phyloP scores from a whole-genome alignment of 2,888 invertebrate genomes.

The Stratiomys singularior region DNA sequence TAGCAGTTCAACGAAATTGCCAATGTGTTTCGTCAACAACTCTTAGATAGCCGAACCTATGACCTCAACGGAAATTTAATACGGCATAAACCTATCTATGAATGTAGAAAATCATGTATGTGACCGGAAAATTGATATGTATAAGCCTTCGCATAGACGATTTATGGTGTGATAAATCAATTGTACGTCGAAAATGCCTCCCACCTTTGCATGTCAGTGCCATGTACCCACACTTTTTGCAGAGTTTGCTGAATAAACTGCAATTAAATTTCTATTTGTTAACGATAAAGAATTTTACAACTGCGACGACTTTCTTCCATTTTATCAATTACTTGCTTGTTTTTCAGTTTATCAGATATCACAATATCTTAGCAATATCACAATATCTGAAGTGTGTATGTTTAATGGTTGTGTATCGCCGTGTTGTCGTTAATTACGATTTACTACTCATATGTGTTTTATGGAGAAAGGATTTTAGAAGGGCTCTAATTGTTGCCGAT shows the following conservation, averaged over 20 bases:
- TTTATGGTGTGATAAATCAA: conserved; percentile 14
- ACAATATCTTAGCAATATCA: not conserved
- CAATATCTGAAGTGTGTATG: not conserved
- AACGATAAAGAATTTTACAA: conserved; percentile 39
- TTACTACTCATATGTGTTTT: conserved; percentile 18
- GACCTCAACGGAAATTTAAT: not conserved
- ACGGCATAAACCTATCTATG: not conserved
- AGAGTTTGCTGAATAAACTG: not conserved
- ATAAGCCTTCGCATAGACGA: not conserved
- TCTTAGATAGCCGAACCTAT: not conserved
- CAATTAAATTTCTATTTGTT: conserved; percentile 39
- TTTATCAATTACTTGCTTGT: conserved; percentile 21
- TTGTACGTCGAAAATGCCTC: conserved; percentile 1
- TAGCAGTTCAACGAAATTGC: too few species aligned
- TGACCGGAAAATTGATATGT: not conserved
- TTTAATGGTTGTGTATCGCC: conserved; percentile 20
- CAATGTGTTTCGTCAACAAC: too few species aligned
- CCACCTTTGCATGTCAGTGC: not conserved
- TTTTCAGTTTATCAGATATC: conserved; percentile 29
- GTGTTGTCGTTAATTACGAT: conserved; percentile 41
- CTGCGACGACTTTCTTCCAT: conserved; percentile 33
- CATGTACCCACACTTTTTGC: conserved; percentile 19
- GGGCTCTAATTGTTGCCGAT: conserved; percentile 45
- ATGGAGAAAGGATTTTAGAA: conserved; percentile 46
- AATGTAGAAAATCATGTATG: not conserved